These are phyloP conservation scores for Lepeophtheirus salmonis DNA, from an alignment of 1,140 invertebrate species.

Conservation along the genomic window DNA sequence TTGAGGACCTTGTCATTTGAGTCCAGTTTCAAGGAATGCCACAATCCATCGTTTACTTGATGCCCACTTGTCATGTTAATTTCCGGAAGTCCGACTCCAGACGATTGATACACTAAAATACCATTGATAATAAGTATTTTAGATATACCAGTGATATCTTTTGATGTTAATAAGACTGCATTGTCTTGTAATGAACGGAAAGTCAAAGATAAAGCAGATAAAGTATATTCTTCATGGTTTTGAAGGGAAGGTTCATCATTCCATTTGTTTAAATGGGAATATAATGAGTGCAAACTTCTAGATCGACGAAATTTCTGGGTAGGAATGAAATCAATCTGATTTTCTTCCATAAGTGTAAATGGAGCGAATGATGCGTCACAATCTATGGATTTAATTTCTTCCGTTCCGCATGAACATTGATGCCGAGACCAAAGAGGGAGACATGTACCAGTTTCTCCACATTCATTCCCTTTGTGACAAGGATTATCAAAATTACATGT, in stretches of 20 bases:
- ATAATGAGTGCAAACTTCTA: background rate
- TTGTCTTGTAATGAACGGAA: constrained; percentile 19
- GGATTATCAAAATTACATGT: constrained; percentile 42
- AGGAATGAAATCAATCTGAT: constrained; percentile 54
- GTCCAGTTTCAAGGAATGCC: constrained; percentile 60
- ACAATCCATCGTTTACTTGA: constrained; percentile 46
- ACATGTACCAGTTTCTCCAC: constrained; percentile 47
- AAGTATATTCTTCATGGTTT: constrained; percentile 60
- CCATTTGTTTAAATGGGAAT: background rate
- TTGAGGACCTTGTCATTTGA: constrained; percentile 41
- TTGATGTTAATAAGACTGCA: constrained; percentile 20
- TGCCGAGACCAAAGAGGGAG: constrained; percentile 51
- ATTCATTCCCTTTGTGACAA: constrained; percentile 31
- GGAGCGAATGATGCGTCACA: constrained; percentile 56
- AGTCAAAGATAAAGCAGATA: constrained; percentile 35
- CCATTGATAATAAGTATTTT: constrained; percentile 7
- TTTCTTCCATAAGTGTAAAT: constrained; percentile 50
- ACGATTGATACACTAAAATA: constrained; percentile 30
- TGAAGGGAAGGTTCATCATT: background rate
- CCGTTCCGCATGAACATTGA: constrained; percentile 38
- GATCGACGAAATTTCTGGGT: constrained; percentile 55
- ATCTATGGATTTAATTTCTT: constrained; percentile 47
- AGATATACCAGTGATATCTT: constrained; percentile 20
- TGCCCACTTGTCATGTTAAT: constrained; percentile 51
- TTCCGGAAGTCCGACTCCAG: constrained; percentile 39